A percentile compares a stretch with the other conserved stretches of the same genome.
Evolutionary conservation across 92 coral and sea anemone genomes (phyloP).

Genomic region (Epizoanthus fatuus): DNA sequence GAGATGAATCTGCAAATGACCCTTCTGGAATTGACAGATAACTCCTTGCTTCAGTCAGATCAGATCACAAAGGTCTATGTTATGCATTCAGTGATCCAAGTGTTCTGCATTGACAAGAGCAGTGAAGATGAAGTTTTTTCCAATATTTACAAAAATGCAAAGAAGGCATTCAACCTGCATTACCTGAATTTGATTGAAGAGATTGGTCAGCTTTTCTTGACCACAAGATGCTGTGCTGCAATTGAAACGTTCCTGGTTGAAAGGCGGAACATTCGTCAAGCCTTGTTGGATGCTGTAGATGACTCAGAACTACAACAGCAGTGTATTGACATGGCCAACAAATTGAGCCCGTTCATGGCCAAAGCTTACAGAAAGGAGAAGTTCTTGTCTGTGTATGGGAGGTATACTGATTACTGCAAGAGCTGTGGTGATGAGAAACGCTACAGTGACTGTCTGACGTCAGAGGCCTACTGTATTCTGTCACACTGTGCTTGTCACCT

Average conservation of each 20-base stretch:
- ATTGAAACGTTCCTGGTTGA: conserved; percentile 75
- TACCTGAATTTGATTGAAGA: conserved; percentile 79
- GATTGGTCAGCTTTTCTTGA: conserved; percentile 70
- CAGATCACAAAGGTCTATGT: conserved; percentile 73
- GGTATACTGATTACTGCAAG: conserved; percentile 77
- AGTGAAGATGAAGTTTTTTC: conserved; percentile 55
- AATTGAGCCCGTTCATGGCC: conserved; percentile 77
- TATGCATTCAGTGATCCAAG: conserved; percentile 91
- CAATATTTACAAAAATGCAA: conserved; percentile 64
- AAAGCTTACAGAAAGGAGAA: conserved; percentile 85
- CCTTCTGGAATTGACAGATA: conserved; percentile 86
- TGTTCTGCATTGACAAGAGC: conserved; percentile 83
- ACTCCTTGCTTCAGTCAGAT: conserved; percentile 92
- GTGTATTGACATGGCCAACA: conserved; percentile 83
- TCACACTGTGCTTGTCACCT: conserved; percentile 96
- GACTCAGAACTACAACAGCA: conserved; percentile 75
- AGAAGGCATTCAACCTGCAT: conserved; percentile 85
- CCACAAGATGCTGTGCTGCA: conserved; percentile 65
- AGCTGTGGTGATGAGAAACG: conserved; percentile 76
- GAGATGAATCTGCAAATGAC: conserved; percentile 80
- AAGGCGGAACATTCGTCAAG: conserved; percentile 90
- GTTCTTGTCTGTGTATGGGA: conserved; percentile 80
- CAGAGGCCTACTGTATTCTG: conserved; percentile 92
- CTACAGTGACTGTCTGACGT: conserved; percentile 85
- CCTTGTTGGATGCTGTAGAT: conserved; percentile 76